Conservation (phyloP, 2,888 invertebrate genomes). For the Autographa gamma region DNA sequence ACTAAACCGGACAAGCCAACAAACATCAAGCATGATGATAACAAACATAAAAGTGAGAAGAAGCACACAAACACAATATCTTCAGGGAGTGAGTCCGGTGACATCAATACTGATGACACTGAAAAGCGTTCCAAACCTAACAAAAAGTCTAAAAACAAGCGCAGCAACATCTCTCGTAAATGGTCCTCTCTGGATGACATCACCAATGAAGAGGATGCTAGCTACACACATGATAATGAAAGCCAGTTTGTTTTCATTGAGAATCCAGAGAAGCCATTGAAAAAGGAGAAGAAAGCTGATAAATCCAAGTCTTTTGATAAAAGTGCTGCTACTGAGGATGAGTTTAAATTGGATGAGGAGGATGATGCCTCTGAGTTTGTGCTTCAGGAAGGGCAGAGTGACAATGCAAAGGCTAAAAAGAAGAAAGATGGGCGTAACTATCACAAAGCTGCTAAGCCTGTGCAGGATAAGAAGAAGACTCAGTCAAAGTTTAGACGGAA, state of each 20-base stretch:
- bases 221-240: slow-evolving; percentile 73
- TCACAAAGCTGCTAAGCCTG: slow-evolving; percentile 76
- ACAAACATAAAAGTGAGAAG: slow-evolving; percentile 79
- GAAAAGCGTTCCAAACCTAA: slow-evolving; percentile 79
- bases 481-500: slow-evolving; percentile 79
- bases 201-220: slow-evolving; percentile 78
- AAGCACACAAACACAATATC: slow-evolving; percentile 79
- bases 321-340: slow-evolving; percentile 69
- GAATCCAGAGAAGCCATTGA: slow-evolving; percentile 79
- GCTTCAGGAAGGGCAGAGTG: slow-evolving; percentile 77
- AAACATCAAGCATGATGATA: slow-evolving; percentile 73
- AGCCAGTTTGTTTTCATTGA: slow-evolving; percentile 86
- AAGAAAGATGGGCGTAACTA: slow-evolving; percentile 84
- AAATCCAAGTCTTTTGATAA: slow-evolving; percentile 74
- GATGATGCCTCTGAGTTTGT: slow-evolving; percentile 76
- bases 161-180: slow-evolving; percentile 84
- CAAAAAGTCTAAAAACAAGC: slow-evolving; percentile 83
- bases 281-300: slow-evolving; percentile 80
- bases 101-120: slow-evolving; percentile 80
- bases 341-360: slow-evolving; percentile 76
- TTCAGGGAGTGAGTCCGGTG: slow-evolving; percentile 87
- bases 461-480: slow-evolving; percentile 85
- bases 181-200: slow-evolving; percentile 90
- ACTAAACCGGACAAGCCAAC: slow-evolving; percentile 79
- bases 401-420: slow-evolving; percentile 78